phyloP scores from a whole-genome alignment of 2,888 invertebrate genomes.

The Punctoribates punctum region DNA sequence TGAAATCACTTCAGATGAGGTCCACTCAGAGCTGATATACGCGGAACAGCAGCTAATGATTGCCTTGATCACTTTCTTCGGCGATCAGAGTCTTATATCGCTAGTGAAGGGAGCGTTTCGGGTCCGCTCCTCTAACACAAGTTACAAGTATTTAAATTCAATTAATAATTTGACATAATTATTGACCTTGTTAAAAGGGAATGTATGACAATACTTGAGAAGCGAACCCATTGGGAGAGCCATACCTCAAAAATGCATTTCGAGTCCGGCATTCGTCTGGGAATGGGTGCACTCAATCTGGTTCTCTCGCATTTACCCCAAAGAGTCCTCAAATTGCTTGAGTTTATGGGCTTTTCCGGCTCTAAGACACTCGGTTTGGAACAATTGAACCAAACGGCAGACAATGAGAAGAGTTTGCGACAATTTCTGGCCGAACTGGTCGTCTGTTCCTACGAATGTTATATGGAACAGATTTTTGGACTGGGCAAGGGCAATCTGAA shows the following conservation, averaged over 20 bases:
- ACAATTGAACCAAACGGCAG: neutral
- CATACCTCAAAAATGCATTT: slow-evolving; percentile 60
- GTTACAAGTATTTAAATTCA: neutral
- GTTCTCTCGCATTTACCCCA: slow-evolving; percentile 80
- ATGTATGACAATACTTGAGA: slow-evolving; percentile 4
- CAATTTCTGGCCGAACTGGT: neutral
- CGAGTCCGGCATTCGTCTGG: slow-evolving; percentile 84
- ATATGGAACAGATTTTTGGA: slow-evolving; percentile 35
- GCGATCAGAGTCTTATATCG: slow-evolving; percentile 86
- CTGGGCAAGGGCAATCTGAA: neutral
- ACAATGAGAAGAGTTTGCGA: neutral
- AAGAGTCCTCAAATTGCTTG: slow-evolving; percentile 75
- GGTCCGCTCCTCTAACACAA: slow-evolving; percentile 62
- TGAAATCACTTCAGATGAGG: slow-evolving; percentile 60
- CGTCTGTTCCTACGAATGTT: slow-evolving; percentile 28
- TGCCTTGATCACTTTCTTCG: slow-evolving; percentile 83
- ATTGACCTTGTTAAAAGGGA: neutral
- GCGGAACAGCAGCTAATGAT: slow-evolving; percentile 83
- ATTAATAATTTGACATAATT: neutral
- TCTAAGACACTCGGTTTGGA: slow-evolving; percentile 66
- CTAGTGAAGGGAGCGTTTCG: slow-evolving; percentile 88
- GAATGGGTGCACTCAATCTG: slow-evolving; percentile 88
- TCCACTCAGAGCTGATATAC: slow-evolving; percentile 90
- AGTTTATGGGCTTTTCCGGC: slow-evolving; percentile 89
- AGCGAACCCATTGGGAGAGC: neutral